Evolutionary conservation across 2,797 vertebrate species (phyloP), one percentile per base, ranked within the genome.

Genomic region (Alauda arvensis): DNA sequence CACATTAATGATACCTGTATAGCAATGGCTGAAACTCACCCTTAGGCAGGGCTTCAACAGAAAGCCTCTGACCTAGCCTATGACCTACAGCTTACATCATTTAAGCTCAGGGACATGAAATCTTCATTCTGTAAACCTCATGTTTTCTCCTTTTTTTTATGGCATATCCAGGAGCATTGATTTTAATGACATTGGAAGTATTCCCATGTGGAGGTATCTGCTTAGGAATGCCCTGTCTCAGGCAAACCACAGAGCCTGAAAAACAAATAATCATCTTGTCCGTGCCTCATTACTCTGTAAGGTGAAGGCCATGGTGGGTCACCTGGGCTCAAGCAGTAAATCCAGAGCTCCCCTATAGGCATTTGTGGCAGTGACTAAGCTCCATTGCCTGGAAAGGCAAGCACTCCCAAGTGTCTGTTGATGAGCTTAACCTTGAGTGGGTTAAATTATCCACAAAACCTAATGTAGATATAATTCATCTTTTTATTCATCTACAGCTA

Each of bases 51-150:
- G 43, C 67, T 83, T 72, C 74, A 81, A 33, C 77, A 83, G 48
- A 83, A 78, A 74, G 23, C 28, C 60, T 63, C 3, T 77, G 63
- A 81, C 75, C 56, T 67, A 59, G n/a, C 34, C 57, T 61, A 4
- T 53, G 77, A 88, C 88, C 70, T 80, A n/a, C 48, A 87, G 23
- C n/a, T 88, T 70, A 59, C 34, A 66, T 55, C 31, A 68, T 56
- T 90, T 78, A 83, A 81, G 25, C 63, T 81, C 53, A 62, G 62
- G 48, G 46, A 67, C 24, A n/a, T 39, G 45, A 61, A 17, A 51
- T 77, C 37, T 87, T 88, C 13, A 20, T 90, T 67, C 55, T 70
- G 23, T 10, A 85, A 87, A 81, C 26, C 29, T 63, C 25, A 37
- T 18, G 9, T 42, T 90, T 90, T 51, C 49, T 78, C 15, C 2